phyloP scores from a whole-genome alignment of 1,140 invertebrate genomes.

The Periplaneta americana region DNA sequence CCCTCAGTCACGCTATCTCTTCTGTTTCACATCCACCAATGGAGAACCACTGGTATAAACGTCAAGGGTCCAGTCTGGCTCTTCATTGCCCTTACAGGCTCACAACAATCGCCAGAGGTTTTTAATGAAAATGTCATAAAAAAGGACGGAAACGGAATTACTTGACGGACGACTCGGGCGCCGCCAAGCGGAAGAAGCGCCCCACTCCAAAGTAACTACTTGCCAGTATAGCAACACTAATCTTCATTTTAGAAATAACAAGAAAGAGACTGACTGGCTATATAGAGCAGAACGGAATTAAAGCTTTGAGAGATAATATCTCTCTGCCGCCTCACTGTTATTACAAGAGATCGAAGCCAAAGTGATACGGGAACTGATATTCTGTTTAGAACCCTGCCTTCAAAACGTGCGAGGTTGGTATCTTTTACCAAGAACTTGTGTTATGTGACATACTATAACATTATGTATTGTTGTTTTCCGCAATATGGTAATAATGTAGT shows the following conservation, averaged over 20 bases:
- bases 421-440: too few relatives aligned
- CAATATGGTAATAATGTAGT: too few relatives aligned
- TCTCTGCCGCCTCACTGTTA: background rate
- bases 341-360: background rate
- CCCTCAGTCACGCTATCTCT: too few relatives aligned
- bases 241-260: background rate
- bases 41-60: background rate
- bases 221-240: background rate
- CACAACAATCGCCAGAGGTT: background rate
- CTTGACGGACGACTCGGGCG: background rate
- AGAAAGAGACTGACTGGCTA: too few relatives aligned
- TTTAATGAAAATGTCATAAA: background rate
- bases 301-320: background rate
- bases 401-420: too few relatives aligned
- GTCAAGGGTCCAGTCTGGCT: background rate
- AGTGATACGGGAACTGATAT: too few relatives aligned
- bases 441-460: too few relatives aligned
- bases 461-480: too few relatives aligned
- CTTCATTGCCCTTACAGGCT: background rate
- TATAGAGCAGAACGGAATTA: background rate
- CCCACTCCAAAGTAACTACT: background rate
- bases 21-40: background rate
- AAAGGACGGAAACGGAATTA: background rate
- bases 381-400: too few relatives aligned
- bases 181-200: background rate